Evolutionary conservation across 2,797 vertebrate genomes (phyloP).

Genomic region (Hyperoplus lanceolatus): DNA sequence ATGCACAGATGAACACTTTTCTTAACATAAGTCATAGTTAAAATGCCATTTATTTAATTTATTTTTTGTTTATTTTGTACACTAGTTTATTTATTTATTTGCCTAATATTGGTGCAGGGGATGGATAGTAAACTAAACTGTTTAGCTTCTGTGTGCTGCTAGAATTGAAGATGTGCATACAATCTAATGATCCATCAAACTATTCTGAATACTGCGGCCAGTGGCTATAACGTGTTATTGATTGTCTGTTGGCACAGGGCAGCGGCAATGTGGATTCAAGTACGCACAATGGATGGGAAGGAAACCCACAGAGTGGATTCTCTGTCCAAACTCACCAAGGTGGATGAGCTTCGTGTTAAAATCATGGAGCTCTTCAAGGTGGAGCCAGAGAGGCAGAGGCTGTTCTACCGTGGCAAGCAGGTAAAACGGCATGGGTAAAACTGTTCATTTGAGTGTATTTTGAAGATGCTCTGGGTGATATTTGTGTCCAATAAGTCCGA

Average conservation of each 20-base stretch:
- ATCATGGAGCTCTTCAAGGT: constrained; percentile 92
- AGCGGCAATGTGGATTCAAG: constrained; percentile 98
- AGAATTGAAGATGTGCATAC: background rate
- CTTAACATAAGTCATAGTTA: no score
- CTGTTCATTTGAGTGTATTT: background rate
- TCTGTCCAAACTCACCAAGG: constrained; percentile 96
- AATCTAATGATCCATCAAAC: background rate
- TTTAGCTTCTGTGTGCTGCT: background rate
- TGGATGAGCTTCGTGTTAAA: constrained; percentile 91
- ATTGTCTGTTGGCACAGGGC: constrained; percentile 72
- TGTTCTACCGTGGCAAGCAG: constrained; percentile 98
- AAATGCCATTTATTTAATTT: background rate
- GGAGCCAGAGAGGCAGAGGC: constrained; percentile 90
- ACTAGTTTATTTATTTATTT: background rate
- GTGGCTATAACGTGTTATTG: background rate
- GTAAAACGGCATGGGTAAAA: constrained; percentile 70
- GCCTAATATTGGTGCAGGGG: background rate
- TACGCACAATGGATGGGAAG: constrained; percentile 98
- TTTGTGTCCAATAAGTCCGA: background rate
- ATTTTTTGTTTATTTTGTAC: background rate
- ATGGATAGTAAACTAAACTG: background rate
- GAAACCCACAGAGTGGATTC: constrained; percentile 93
- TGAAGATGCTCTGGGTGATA: background rate
- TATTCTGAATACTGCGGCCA: background rate
- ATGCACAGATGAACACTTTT: background rate